These are phyloP conservation scores for Drosophila auraria DNA, from an alignment of 1,140 invertebrate species.

Conservation along the genomic window DNA sequence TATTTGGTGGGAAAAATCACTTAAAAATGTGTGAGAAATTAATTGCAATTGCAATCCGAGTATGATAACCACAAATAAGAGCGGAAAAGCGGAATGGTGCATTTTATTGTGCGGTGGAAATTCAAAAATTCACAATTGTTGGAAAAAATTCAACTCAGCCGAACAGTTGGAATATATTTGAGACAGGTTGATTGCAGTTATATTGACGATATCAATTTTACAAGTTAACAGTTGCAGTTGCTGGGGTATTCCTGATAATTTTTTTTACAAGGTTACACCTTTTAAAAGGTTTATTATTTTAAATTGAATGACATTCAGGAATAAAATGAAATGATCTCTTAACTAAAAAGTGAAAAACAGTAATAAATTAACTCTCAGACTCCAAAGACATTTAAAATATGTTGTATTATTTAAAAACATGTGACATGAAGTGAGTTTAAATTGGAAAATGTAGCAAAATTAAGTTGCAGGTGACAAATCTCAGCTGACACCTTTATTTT, in stretches of 20 bases:
- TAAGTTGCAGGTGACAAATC: neutral
- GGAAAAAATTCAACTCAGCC: conserved; percentile 13
- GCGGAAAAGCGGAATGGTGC: conserved; percentile 29
- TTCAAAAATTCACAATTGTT: conserved; percentile 27
- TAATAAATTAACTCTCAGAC: neutral
- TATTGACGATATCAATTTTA: conserved; percentile 5
- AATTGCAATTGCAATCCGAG: conserved; percentile 71
- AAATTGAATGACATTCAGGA: neutral
- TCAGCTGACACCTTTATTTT: neutral
- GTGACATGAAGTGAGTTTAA: no score
- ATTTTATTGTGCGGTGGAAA: conserved; percentile 41
- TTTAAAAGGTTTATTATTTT: neutral
- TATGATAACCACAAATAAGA: conserved; percentile 72
- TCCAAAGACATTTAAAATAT: neutral
- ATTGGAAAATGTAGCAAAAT: neutral
- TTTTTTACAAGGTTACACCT: neutral
- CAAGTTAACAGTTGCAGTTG: neutral
- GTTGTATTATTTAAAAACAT: neutral
- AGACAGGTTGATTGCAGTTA: conserved; percentile 19
- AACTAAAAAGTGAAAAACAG: neutral
- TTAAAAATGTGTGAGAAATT: conserved; percentile 75
- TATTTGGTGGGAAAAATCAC: conserved; percentile 46
- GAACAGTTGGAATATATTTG: conserved; percentile 6
- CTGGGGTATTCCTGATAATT: no score
- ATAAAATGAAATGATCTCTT: no score